Base-by-base conservation (phyloP, 2,888 invertebrate genomes). In the Zhengitettix transpicula region DNA sequence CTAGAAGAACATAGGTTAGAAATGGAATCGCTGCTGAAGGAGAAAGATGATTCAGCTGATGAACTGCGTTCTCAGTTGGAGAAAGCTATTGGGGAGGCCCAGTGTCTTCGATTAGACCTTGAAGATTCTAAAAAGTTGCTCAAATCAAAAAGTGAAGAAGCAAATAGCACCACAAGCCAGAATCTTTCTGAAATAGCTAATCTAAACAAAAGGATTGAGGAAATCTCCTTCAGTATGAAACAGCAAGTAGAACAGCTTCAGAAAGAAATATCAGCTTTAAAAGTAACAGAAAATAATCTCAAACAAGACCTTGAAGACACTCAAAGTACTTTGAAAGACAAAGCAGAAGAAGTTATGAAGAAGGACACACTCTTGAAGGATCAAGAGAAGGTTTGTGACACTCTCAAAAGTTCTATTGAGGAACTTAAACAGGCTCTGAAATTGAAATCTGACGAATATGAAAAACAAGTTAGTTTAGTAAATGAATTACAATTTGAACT, bases 1-100 rank as follows among this genome's bases (percentile, higher is more conserved):
- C 28, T 28, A 7, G 28, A 71, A 68, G 72, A 69, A 66, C 76
- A 74, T 68, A 75, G 76, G 66, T 76, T 75, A 67, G 77, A 74
- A 63, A 66, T 76, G 58, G 76, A 61, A 56, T 58, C 40, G 15
- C 57, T 61, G 11, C 55, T 61, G 51, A 64, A 59, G 40, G 60
- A 57, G 42, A 40, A 56, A 51, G 60, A 60, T 56, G 57, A 63
- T 40, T 14, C 58, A n/a, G 40, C 60, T 56, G 54, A 56, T 10
- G 58, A 61, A 59, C 60, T 65, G 11, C 62, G 61, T 54, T 28
- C 17, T 15, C 62, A 78, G 70, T 71, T 78, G 40, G 77, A 77
- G 28, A 77, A 78, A 69, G 68, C 77, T 40, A 77, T 75, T 40
- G 57, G 41, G 0, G 63, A 64, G 58, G 55, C 62, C 52, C 61